Percentiles rank a stretch among this genome's conserved stretches.
Conservation (phyloP, 2,888 invertebrate species). For the Nephrocerus scutellatus region DNA sequence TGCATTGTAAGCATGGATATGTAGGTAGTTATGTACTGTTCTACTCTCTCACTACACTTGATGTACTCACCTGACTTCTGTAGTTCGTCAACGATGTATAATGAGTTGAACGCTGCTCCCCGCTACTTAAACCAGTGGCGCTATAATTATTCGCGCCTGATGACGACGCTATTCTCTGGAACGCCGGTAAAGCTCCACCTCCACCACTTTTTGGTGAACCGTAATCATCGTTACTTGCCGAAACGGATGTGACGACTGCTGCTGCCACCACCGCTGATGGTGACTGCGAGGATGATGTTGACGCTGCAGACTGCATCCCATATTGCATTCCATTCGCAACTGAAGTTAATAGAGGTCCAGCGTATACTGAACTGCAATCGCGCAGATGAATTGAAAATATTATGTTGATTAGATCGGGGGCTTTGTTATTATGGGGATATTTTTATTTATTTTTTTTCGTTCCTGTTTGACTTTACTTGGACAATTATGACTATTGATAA, state of each 20-base stretch:
- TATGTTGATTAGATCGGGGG: no score
- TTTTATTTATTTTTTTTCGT: no score
- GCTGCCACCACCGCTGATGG: slow-evolving; percentile 22
- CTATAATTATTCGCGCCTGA: no score
- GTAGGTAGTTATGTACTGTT: not conserved
- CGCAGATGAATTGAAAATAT: no score
- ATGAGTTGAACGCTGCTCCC: slow-evolving; percentile 31
- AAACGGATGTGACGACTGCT: slow-evolving; percentile 20
- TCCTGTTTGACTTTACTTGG: no score
- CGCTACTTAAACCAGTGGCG: slow-evolving; percentile 13
- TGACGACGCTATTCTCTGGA: slow-evolving; percentile 37
- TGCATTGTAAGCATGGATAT: not conserved
- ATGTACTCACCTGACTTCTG: slow-evolving; percentile 38
- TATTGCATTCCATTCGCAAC: slow-evolving; percentile 42
- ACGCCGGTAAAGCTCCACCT: slow-evolving; percentile 41
- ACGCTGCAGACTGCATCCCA: slow-evolving; percentile 29
- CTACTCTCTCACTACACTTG: not conserved
- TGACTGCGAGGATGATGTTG: slow-evolving; percentile 28
- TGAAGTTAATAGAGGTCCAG: slow-evolving; percentile 40
- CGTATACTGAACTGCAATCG: slow-evolving; percentile 41
- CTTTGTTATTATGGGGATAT: no score
- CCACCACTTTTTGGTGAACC: slow-evolving; percentile 39
- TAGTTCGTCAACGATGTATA: slow-evolving; percentile 42
- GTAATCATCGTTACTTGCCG: slow-evolving; percentile 37
- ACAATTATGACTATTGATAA: no score